Conservation (phyloP, 2,797 vertebrate genomes). For the Brachyalestes nurse region DNA sequence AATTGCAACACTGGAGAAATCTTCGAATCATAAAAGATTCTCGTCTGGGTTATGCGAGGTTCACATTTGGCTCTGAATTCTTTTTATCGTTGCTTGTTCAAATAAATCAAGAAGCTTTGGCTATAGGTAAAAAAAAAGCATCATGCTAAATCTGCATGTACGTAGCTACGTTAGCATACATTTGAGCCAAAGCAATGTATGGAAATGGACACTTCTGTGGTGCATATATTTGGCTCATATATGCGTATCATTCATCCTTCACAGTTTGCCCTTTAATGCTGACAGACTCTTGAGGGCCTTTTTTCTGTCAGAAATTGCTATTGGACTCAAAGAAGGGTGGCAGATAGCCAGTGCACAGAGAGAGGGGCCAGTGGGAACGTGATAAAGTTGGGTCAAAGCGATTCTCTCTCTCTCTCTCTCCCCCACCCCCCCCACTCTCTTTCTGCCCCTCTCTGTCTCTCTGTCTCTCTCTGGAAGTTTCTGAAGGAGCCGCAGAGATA, state of each 20-base stretch:
- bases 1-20: neutral
- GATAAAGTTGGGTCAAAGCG: conserved; percentile 50
- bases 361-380: conserved; percentile 30
- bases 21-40: neutral
- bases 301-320: conserved; percentile 11
- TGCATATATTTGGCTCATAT: conserved; percentile 25
- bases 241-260: conserved; percentile 35
- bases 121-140: conserved; percentile 1
- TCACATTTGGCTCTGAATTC: neutral
- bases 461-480: neutral
- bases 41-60: neutral
- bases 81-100: neutral
- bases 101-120: conserved; percentile 10
- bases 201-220: conserved; percentile 35
- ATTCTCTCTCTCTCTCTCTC: neutral
- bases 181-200: neutral
- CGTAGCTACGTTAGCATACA: neutral
- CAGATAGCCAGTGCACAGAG: conserved; percentile 26
- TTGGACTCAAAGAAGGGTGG: conserved; percentile 31
- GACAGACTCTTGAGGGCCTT: conserved; percentile 23
- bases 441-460: conserved; percentile 1
- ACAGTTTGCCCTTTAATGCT: conserved; percentile 45
- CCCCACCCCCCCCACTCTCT: conserved; percentile 28
- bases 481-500: conserved; percentile 40
- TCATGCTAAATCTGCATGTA: neutral